These are phyloP conservation scores for Aleiodes testaceus DNA, from an alignment of 2,888 invertebrate genomes.

Conservation along the genomic window DNA sequence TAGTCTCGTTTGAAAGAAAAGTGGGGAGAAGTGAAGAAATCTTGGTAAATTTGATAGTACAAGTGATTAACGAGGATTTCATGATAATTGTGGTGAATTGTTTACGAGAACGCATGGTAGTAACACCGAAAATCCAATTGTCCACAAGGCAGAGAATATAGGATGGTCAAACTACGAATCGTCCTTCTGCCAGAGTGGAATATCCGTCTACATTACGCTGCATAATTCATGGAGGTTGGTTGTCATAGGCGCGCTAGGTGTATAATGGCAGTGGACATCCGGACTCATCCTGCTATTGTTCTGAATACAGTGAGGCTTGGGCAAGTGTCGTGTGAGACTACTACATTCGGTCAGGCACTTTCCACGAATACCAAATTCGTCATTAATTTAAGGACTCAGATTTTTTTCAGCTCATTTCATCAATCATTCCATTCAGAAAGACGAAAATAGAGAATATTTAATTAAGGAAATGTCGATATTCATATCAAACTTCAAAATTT, in stretches of 20 bases:
- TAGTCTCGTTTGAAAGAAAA: too few species aligned
- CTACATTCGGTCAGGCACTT: background rate
- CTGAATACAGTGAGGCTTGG: constrained; percentile 46
- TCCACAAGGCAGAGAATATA: constrained; percentile 16
- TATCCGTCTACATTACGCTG: constrained; percentile 71
- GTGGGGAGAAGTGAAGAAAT: too few species aligned
- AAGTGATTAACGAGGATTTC: too few species aligned
- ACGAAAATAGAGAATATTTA: too few species aligned
- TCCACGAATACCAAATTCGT: constrained; percentile 34
- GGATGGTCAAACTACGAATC: constrained; percentile 31
- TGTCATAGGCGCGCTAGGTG: constrained; percentile 70
- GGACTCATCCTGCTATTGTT: constrained; percentile 63
- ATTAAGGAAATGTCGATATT: too few species aligned
- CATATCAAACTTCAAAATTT: too few species aligned
- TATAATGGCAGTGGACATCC: constrained; percentile 66
- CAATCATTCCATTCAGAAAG: too few species aligned
- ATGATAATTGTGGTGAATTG: background rate
- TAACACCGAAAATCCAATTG: background rate
- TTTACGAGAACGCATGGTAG: constrained; percentile 9
- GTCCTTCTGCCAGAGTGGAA: constrained; percentile 54
- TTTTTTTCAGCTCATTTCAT: too few species aligned
- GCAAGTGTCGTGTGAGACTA: constrained; percentile 31
- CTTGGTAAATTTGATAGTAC: too few species aligned
- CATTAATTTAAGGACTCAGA: constrained; percentile 19
- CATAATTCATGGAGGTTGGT: constrained; percentile 68